phyloP scores from a whole-genome alignment of 1,140 invertebrate genomes.

The Temnothorax nylanderi region DNA sequence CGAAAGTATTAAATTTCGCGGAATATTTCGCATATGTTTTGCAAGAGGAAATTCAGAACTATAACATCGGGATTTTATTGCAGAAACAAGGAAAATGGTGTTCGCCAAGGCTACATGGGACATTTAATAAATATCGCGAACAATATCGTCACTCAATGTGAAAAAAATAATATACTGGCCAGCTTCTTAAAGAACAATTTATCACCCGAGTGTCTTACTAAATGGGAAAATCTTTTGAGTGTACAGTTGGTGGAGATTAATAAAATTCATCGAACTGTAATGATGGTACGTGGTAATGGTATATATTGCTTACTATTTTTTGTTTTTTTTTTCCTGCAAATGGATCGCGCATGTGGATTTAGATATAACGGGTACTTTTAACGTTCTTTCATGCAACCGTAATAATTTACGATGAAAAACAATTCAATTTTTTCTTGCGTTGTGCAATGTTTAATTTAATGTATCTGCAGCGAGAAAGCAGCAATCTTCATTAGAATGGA shows the following conservation, averaged over 20 bases:
- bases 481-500: conserved; percentile 1
- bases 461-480: background rate
- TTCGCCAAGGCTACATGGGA: conserved; percentile 91
- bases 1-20: conserved; percentile 40
- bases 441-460: background rate
- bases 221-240: conserved; percentile 88
- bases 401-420: background rate
- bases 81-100: conserved; percentile 84
- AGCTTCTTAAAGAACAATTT: conserved; percentile 86
- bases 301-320: conserved; percentile 35
- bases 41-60: background rate
- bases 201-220: conserved; percentile 85
- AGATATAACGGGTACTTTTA: conserved; percentile 13
- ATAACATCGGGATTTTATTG: conserved; percentile 27
- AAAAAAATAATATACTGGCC: conserved; percentile 82
- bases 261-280: conserved; percentile 86
- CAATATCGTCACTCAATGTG: conserved; percentile 86
- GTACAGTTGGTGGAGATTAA: conserved; percentile 88
- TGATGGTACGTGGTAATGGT: conserved; percentile 83
- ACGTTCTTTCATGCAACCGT: background rate
- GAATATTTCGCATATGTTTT: background rate
- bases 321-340: background rate
- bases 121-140: conserved; percentile 92
- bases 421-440: background rate
- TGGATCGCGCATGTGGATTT: background rate